A percentile compares a stretch with the other conserved stretches of the same genome.
phyloP scores from a whole-genome alignment of 2,888 invertebrate species.

The Notocelia uddmanniana region DNA sequence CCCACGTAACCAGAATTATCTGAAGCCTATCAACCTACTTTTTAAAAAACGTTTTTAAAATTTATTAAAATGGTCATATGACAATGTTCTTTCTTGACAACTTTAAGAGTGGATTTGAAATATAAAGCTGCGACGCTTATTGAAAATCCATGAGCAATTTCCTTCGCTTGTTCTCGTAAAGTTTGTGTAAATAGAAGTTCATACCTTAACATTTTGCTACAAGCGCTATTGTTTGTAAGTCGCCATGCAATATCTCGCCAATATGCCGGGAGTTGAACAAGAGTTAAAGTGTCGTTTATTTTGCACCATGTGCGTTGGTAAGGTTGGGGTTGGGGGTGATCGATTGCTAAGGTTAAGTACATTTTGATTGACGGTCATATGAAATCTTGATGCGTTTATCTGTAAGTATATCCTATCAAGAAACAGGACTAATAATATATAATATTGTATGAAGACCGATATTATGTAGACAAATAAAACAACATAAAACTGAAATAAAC shows the following conservation, averaged over 20 bases:
- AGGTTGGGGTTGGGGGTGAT: constrained; percentile 42
- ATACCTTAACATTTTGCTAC: constrained; percentile 26
- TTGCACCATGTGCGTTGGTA: constrained; percentile 43
- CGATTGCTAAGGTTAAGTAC: constrained; percentile 44
- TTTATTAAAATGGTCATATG: too few species aligned
- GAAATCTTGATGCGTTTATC: constrained; percentile 9
- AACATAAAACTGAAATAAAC: too few species aligned
- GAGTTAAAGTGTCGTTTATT: constrained; percentile 46
- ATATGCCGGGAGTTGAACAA: constrained; percentile 42
- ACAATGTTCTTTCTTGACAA: background rate
- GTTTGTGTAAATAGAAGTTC: constrained; percentile 10
- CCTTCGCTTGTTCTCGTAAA: constrained; percentile 24
- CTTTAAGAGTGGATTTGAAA: constrained; percentile 1
- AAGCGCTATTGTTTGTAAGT: constrained; percentile 38
- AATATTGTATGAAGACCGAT: background rate
- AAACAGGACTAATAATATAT: background rate
- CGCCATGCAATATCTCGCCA: constrained; percentile 39
- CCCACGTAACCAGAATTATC: too few species aligned
- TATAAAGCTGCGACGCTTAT: constrained; percentile 21
- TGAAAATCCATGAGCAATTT: constrained; percentile 39
- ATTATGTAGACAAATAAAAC: too few species aligned
- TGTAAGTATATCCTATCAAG: background rate
- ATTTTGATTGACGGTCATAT: constrained; percentile 25
- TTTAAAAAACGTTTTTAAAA: too few species aligned
- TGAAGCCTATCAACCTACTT: too few species aligned